phyloP scores from a whole-genome alignment of 2,888 invertebrate genomes.

The Nemoura dubitans region DNA sequence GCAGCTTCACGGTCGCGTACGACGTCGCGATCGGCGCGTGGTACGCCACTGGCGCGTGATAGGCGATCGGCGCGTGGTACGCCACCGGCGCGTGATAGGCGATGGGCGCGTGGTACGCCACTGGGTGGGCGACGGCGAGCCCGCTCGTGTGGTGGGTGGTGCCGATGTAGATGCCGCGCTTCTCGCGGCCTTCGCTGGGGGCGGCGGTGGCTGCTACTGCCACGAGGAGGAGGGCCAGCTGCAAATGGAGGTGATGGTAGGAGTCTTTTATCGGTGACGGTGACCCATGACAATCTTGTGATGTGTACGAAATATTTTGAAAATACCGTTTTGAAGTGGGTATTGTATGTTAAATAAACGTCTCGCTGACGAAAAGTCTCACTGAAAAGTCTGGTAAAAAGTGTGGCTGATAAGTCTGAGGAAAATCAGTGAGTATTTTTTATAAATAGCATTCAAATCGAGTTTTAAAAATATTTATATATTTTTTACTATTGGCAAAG shows the following conservation, averaged over 20 bases:
- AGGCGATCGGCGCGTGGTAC: conserved; percentile 19
- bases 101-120: conserved; percentile 24
- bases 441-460: no score
- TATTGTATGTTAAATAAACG: no score
- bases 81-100: background rate
- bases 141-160: background rate
- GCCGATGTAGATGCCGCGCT: conserved; percentile 42
- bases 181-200: conserved; percentile 30
- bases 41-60: background rate
- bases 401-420: no score
- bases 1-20: conserved; percentile 16
- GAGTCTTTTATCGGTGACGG: no score
- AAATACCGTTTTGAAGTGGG: no score
- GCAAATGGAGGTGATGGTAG: background rate
- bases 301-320: no score
- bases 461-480: no score
- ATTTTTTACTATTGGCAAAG: no score
- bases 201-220: conserved; percentile 39
- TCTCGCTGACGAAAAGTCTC: no score
- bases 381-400: no score
- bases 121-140: conserved; percentile 2
- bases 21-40: conserved; percentile 17
- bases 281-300: no score
- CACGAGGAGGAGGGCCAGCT: background rate
- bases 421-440: no score